phyloP scores from a whole-genome alignment of 2,113 vertebrate species.

The Phainopepla nitens region DNA sequence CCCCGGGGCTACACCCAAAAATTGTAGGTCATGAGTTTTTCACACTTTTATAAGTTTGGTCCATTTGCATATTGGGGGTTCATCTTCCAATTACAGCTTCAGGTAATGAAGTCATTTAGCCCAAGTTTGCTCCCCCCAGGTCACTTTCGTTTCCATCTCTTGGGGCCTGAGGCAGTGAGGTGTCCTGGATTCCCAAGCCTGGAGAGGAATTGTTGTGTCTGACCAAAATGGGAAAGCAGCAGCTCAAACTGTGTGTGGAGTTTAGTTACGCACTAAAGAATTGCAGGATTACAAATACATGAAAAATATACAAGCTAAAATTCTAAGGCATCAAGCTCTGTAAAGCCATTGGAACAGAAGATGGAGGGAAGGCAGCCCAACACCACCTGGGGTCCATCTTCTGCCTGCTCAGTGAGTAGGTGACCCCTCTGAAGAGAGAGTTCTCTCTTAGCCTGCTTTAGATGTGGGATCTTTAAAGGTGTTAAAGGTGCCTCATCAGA shows the following conservation, averaged over 20 bases:
- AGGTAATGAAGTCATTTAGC: neutral
- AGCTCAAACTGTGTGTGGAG: neutral
- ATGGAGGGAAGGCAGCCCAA: neutral
- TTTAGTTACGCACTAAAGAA: rapidly evolving
- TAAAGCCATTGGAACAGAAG: neutral
- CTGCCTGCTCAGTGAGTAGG: neutral
- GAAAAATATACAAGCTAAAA: neutral
- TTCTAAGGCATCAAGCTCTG: neutral
- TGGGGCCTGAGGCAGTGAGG: neutral
- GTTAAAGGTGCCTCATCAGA: neutral
- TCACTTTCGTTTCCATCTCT: neutral
- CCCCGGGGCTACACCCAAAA: neutral
- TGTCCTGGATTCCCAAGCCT: neutral
- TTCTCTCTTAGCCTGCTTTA: neutral
- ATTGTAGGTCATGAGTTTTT: rapidly evolving
- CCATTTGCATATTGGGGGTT: neutral
- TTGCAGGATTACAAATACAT: neutral
- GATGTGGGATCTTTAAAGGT: neutral
- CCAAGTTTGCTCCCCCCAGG: neutral
- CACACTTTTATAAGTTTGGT: neutral
- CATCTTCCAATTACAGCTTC: neutral
- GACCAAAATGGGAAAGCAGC: neutral
- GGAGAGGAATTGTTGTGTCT: neutral
- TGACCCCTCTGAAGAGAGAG: neutral
- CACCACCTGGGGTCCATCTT: neutral